Conservation (phyloP, 1,140 invertebrate genomes). For the Cyphomyrmex costatus region DNA sequence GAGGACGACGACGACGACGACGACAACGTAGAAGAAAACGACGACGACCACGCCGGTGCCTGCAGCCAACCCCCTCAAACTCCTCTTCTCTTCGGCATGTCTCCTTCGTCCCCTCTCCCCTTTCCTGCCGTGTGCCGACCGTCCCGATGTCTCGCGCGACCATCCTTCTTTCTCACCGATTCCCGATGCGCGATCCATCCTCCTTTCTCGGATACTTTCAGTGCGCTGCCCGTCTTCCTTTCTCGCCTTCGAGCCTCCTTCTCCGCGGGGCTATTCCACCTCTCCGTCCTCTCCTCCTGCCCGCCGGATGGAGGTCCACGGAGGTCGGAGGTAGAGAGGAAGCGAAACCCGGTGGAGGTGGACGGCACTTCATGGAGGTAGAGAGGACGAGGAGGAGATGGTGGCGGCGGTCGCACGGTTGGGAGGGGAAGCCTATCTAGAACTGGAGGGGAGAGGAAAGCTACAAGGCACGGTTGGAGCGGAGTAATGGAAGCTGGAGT, state of each 20-base stretch:
- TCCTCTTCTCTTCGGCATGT: slow-evolving; percentile 57
- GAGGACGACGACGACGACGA: slow-evolving; percentile 31
- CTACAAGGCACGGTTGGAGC: slow-evolving; percentile 74
- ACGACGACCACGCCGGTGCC: slow-evolving; percentile 63
- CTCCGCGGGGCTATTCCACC: slow-evolving; percentile 69
- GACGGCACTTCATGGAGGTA: slow-evolving; percentile 61
- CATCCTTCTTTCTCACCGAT: slow-evolving; percentile 68
- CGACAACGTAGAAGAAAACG: slow-evolving; percentile 49
- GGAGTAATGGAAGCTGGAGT: slow-evolving; percentile 86
- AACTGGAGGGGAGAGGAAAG: slow-evolving; percentile 67
- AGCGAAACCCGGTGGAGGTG: slow-evolving; percentile 57
- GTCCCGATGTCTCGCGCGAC: slow-evolving; percentile 38
- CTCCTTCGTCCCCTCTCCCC: slow-evolving; percentile 44
- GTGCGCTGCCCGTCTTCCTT: slow-evolving; percentile 50
- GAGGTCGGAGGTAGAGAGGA: slow-evolving; percentile 71
- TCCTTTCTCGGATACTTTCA: slow-evolving; percentile 59
- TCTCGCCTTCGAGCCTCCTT: slow-evolving; percentile 56
- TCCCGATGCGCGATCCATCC: slow-evolving; percentile 57
- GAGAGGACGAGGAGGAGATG: slow-evolving; percentile 60
- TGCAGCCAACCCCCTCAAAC: slow-evolving; percentile 60
- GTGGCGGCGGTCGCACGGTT: slow-evolving; percentile 67
- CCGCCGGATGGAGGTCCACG: slow-evolving; percentile 69
- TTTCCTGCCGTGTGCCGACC: slow-evolving; percentile 14
- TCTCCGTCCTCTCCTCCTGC: slow-evolving; percentile 64
- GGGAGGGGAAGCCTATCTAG: slow-evolving; percentile 70